A percentile compares a stretch with the other conserved stretches of the same genome.
These are phyloP conservation scores for Epizoanthus illoricatus DNA, from an alignment of 92 coral and sea anemone genomes.

Conservation along the genomic window DNA sequence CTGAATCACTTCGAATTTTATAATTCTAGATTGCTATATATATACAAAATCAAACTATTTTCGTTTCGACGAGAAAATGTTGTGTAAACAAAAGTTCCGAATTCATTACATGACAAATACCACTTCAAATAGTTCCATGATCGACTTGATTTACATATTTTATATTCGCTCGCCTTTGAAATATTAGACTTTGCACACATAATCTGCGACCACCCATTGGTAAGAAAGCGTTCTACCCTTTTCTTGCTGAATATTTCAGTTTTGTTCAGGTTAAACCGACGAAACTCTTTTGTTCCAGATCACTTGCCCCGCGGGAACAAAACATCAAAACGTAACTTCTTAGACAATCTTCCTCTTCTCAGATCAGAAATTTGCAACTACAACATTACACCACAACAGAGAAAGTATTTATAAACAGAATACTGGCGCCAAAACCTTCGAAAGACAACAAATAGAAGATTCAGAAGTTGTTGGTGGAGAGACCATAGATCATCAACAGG, in stretches of 20 bases:
- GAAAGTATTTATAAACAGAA: not conserved
- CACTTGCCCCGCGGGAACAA: not conserved
- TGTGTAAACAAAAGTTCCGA: not conserved
- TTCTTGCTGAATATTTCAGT: not conserved
- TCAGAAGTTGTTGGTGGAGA: not conserved
- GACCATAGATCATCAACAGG: slow-evolving; percentile 23
- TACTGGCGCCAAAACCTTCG: not conserved
- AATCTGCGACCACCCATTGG: not conserved
- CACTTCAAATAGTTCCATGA: not conserved
- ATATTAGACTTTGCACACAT: not conserved
- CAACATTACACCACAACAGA: not conserved
- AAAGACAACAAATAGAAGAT: not conserved
- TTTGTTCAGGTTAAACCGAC: not conserved
- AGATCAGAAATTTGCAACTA: not conserved
- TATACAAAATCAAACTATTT: not conserved
- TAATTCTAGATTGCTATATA: not conserved
- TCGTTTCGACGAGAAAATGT: slow-evolving; percentile 8
- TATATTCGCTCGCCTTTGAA: not conserved
- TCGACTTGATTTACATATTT: not conserved
- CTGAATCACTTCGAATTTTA: not conserved
- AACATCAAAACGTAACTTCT: not conserved
- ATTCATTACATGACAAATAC: not conserved
- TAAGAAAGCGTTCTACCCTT: not conserved
- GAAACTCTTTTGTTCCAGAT: not conserved
- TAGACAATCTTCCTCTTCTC: not conserved